Conservation (phyloP, 2,113 vertebrate species). For the Colius striatus region DNA sequence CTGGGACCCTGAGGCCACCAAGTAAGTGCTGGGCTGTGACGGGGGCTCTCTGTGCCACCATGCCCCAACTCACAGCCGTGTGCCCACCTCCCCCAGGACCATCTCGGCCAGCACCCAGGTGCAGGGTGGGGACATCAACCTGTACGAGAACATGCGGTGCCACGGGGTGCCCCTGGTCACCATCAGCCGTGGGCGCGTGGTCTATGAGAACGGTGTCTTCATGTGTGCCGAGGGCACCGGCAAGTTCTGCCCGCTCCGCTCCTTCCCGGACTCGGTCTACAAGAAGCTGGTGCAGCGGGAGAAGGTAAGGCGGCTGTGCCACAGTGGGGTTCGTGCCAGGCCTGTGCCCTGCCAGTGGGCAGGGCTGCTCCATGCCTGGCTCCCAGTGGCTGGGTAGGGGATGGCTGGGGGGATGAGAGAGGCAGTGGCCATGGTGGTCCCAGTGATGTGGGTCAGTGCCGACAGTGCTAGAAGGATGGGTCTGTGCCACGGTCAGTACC, state of each 20-base stretch:
- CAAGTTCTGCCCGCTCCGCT: slow-evolving; percentile 91
- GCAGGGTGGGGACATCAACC: slow-evolving; percentile 93
- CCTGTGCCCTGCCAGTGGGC: background rate
- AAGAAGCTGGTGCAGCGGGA: slow-evolving; percentile 98
- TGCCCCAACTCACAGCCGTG: accelerated
- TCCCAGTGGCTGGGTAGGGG: background rate
- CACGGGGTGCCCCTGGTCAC: slow-evolving; percentile 94
- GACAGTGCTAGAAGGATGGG: background rate
- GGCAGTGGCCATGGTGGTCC: background rate
- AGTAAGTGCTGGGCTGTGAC: slow-evolving; percentile 66
- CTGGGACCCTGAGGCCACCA: slow-evolving; percentile 96
- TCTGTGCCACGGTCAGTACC: background rate
- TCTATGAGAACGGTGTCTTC: slow-evolving; percentile 95
- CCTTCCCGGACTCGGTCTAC: slow-evolving; percentile 94
- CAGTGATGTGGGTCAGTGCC: background rate
- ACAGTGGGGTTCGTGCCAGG: accelerated
- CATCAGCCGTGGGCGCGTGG: slow-evolving; percentile 92
- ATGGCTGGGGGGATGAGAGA: background rate
- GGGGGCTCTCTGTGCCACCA: accelerated
- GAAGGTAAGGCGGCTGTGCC: slow-evolving; percentile 81
- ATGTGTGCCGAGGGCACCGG: slow-evolving; percentile 95
- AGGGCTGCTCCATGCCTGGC: too few species aligned
- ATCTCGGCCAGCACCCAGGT: slow-evolving; percentile 92
- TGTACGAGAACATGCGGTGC: slow-evolving; percentile 93
- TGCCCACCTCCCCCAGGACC: slow-evolving; percentile 75